Base-by-base conservation (phyloP, 2,888 invertebrate species). In the Parnassius orleans region DNA sequence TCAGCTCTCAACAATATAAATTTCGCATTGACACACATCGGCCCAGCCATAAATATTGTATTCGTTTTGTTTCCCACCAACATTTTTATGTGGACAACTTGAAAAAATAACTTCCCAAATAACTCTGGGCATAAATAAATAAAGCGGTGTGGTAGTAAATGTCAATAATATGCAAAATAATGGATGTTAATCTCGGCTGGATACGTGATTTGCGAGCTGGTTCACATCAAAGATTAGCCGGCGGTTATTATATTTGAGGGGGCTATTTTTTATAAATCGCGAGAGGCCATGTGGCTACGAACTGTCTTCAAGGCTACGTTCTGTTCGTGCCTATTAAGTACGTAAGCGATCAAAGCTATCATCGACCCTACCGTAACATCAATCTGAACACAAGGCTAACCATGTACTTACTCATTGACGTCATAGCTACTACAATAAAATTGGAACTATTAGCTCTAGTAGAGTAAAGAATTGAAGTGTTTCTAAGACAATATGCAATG, bases 141-240 rank as follows among this genome's bases (percentile, higher is more conserved):
- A 90, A 86, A 83, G 79, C 81, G 75, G 80, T 84, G 78, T 81
- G 88, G 90, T 88, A 90, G 89, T 91, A 90, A 90, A 90, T 83
- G 90, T 90, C 90, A 87, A 89, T 88, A 90, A 88, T 87, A 91
- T 90, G 87, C 86, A 90, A 90, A 90, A 87, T 90, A 90, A 90
- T 90, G 88, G 85, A 86, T 86, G 86, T 83, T 88, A 87, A 90
- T 89, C 86, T 87, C 72, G 79, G 76, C 71, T 76, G 81, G 81
- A 80, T 80, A 76, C 84, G 86, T 89, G 90, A 90, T 89, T 90
- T 90, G 89, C 83, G 87, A 87, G 81, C 79, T 77, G 75, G 74
- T 75, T 63, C 65, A 76, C 83, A 80, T 88, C 89, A 87, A 88
- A 88, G 83, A 82, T 84, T 84, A 83, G 82, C 86, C 87, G 87